Conservation (phyloP, 2,113 vertebrate species). For the Petromus typicus region DNA sequence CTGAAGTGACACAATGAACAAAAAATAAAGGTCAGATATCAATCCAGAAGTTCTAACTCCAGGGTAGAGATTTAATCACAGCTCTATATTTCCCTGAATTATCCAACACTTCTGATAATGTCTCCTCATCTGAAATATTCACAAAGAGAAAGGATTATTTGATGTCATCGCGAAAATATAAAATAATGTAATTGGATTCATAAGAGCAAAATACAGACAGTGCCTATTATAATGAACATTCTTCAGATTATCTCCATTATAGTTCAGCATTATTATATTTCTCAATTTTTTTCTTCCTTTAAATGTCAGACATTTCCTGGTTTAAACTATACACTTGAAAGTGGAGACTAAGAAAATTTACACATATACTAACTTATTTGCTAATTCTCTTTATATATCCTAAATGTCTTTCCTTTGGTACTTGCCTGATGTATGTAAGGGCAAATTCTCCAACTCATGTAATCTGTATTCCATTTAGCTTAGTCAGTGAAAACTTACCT, state of each 20-base stretch:
- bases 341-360: not conserved
- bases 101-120: not conserved
- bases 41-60: not conserved
- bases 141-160: not conserved
- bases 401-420: not conserved
- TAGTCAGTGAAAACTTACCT: not conserved
- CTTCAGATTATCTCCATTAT: not conserved
- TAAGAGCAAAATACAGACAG: not conserved
- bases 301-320: not conserved
- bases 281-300: not conserved
- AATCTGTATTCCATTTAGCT: not conserved
- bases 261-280: not conserved
- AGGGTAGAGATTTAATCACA: not conserved
- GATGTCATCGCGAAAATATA: not conserved
- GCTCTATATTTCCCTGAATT: not conserved
- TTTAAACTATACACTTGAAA: slow-evolving; percentile 23
- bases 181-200: not conserved
- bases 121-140: not conserved
- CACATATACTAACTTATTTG: not conserved
- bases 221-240: not conserved
- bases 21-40: not conserved
- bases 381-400: not conserved
- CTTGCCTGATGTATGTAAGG: not conserved
- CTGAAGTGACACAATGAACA: not conserved
- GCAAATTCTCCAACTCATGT: not conserved